Evolutionary conservation across 2,888 invertebrate genomes (phyloP), one percentile per base, ranked within the genome.

Genomic region (Drosophila sordidapex): DNA sequence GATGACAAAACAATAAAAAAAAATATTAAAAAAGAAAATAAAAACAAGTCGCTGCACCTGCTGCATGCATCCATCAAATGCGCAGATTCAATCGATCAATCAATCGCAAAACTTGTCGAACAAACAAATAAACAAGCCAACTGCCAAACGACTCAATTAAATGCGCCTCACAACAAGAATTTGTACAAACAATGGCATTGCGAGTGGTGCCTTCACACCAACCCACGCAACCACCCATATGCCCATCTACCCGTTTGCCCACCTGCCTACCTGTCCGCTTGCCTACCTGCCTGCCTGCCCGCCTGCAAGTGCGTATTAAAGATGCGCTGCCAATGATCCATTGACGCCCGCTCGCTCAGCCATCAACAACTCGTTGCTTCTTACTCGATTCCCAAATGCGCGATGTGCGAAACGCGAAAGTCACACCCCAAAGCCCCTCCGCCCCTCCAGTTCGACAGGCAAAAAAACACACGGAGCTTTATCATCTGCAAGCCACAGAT

Each of bases 91-190:
- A 70, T 71, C 69, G 53, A 73, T 73, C 82, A 62, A 70, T 74
- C 72, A 70, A 59, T 60, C 43, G 61, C 59, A 62, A 1, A 63
- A 58, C 58, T 76, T 33, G 65, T 59, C 56, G 64, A 68, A 79
- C 61, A 76, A 68, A 71, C 65, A 76, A 79, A 65, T 53, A 62
- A 46, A 21, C 48, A 46, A 62, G 31, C 27, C 48, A 51, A 59
- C 29, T 70, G 63, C 51, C 38, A 53, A 70, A 67, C 64, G 59
- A 79, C 70, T 75, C 77, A 68, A 75, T 77, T 75, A 75, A 70
- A 64, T 64, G 62, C 64, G 67, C 73, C 58, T 35, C 51, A 68
- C 65, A 60, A 59, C 54, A 51, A 43, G 7, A 31, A 57, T 48
- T 64, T 69, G 36, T 54, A 36, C 49, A 80, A 71, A 59, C 58